Evolutionary conservation across 2,888 invertebrate species (phyloP), one percentile per base, ranked within the genome.

Genomic region (Toxonevra muliebris): DNA sequence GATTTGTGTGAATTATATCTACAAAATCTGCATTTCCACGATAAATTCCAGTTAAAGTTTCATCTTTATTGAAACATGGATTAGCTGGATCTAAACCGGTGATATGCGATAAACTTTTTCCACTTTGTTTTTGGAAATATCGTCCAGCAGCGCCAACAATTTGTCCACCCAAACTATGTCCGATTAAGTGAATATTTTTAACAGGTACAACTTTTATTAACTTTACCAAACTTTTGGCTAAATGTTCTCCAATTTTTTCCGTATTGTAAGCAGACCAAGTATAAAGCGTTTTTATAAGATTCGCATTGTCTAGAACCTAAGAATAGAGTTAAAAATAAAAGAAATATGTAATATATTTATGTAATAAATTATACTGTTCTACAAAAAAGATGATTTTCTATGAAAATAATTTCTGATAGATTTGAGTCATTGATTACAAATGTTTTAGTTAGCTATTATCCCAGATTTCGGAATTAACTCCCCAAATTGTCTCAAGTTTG

Each of bases 81-180:
- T 77, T 80, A 0, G 83, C 84, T 4, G 84, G 84, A 77, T 85
- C 84, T 48, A 84, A 68, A 1, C 82, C 84, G 1, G 83, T 84
- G 7, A 84, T 73, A 1, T 81, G 79, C n/a, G 76, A 71, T 43
- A 65, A 17, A 13, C 62, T 40, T 71, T 75, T 76, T 30, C 30
- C 30, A 1, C 81, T 79, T 3, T 73, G 13, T 1, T 70, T 12
- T 19, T 68, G 68, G 61, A 77, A 84, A 52, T 76, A 59, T 19
- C 80, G 75, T 5, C 78, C 84, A 11, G 81, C 73, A 4, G 72
- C 52, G 1, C 82, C 81, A 1, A 77, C 77, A 53, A 84, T 83
- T 64, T 84, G 83, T 15, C 82, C 82, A 41, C 84, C 83, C 73
- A 84, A 73, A 45, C 82, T 84, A 62, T 82, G 81, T 7, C 79